Percentiles rank a stretch among this genome's conserved stretches.
These are phyloP conservation scores for Halichoerus grypus DNA, from an alignment of 2,113 vertebrate genomes.

Conservation along the genomic window DNA sequence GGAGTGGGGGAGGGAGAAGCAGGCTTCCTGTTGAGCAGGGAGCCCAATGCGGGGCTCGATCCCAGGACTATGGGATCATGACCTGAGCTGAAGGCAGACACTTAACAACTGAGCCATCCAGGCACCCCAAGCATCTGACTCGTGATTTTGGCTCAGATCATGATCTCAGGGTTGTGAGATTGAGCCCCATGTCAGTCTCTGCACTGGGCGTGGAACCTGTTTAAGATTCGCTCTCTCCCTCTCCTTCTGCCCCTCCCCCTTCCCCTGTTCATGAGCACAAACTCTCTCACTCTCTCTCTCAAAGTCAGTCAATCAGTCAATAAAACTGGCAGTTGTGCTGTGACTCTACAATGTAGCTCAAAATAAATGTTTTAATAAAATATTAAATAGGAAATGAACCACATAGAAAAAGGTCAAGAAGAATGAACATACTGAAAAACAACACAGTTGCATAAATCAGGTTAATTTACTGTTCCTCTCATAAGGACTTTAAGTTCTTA, in stretches of 20 bases:
- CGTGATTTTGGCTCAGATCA: neutral
- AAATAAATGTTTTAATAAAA: conserved; percentile 55
- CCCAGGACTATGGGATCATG: no score
- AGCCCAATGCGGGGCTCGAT: no score
- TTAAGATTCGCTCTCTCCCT: neutral
- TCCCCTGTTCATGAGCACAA: neutral
- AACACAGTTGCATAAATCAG: neutral
- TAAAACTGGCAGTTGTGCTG: neutral
- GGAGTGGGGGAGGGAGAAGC: no score
- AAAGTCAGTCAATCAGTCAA: no score
- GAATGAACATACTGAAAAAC: conserved; percentile 34
- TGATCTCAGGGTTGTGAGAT: neutral
- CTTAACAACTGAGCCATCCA: no score
- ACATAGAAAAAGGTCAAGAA: neutral
- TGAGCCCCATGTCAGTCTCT: neutral
- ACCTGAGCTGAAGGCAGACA: no score
- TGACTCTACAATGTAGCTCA: neutral
- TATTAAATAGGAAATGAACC: conserved; percentile 11
- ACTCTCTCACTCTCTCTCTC: neutral
- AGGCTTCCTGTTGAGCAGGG: no score
- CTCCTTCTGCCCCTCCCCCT: neutral
- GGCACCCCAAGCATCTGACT: neutral
- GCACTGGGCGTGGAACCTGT: neutral
- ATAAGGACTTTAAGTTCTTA: neutral
- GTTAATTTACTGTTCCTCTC: neutral